Evolutionary conservation across 2,888 invertebrate species (phyloP), one percentile per base, ranked within the genome.

Genomic region (Merodon equestris): DNA sequence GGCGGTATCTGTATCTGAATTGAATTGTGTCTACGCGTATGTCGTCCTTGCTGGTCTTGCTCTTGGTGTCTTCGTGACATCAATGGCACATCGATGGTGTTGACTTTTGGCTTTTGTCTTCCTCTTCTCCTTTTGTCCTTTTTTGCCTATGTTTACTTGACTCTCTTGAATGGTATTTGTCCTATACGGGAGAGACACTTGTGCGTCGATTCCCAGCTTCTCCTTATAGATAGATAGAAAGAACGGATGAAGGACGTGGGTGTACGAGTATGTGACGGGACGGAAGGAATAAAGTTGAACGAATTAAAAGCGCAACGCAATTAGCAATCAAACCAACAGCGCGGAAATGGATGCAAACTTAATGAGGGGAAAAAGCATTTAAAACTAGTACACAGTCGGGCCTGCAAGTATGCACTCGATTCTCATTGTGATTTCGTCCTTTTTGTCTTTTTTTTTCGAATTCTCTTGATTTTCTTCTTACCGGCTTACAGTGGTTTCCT

Each of bases 11-110:
- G 73, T 51, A 68, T 73, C 57, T 27, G 27, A 7, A 27, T 27
- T 27, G 61, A 77, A 77, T 67, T 67, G 73, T 27, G 27, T 27
- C 27, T 27, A 7, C 27, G 2, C 27, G 27, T 27, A 27, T 27
- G 27, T 27, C 27, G 27, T n/a, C n/a, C n/a, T n/a, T n/a, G n/a
- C n/a, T n/a, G 54, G 66, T 66, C 18, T 66, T 50, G 48, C 51
- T 61, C 66, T 67, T 44, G 15, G 48, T 38, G 51, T 53, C 61
- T 47, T 66, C 34, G 50, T 61, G 58, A 73, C n/a, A 61, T 51
- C 61, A 60, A 60, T 73, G 44, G 50, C 47, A 51, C 67, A 72
- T 73, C 61, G 60, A 77, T 73, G 66, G 51, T 77, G 50, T 50
- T 71, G 58, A 67, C 66, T 57, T 66, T 47, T 27, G 19, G 53